Percentiles rank a stretch among this genome's conserved stretches.
phyloP scores from a whole-genome alignment of 2,797 vertebrate genomes.

The Acrossocheilus fasciatus region DNA sequence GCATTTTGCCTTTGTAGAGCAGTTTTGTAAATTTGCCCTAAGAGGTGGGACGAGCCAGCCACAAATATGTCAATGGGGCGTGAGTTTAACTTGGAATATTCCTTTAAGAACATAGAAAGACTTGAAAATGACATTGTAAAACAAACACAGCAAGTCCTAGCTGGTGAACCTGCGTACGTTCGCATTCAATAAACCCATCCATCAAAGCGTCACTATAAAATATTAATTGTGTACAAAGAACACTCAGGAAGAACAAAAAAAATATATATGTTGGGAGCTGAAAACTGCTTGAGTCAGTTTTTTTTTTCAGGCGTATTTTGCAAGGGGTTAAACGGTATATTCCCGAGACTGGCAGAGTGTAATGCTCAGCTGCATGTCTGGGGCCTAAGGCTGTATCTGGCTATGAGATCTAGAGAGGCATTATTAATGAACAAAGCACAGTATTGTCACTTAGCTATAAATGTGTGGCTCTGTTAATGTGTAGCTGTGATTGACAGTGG shows the following conservation, averaged over 20 bases:
- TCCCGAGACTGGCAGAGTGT: slow-evolving; percentile 62
- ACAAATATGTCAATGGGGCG: slow-evolving; percentile 22
- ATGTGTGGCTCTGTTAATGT: slow-evolving; percentile 81
- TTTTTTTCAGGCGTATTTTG: slow-evolving; percentile 19
- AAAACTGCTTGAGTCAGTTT: neutral
- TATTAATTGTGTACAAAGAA: slow-evolving; percentile 9
- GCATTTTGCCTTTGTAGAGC: neutral
- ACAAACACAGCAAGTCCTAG: slow-evolving; percentile 30
- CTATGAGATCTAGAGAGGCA: slow-evolving; percentile 63
- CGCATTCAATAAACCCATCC: slow-evolving; percentile 13
- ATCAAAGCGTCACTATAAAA: neutral
- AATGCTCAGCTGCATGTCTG: slow-evolving; percentile 54
- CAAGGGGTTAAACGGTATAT: slow-evolving; percentile 49
- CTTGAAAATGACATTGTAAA: slow-evolving; percentile 8
- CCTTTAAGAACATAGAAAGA: neutral
- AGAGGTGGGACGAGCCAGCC: neutral
- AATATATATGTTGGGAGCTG: neutral
- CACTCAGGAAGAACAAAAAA: neutral
- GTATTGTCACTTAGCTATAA: slow-evolving; percentile 80
- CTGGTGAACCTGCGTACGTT: neutral
- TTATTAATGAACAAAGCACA: slow-evolving; percentile 73
- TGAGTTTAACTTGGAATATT: slow-evolving; percentile 20
- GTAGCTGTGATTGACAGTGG: slow-evolving; percentile 75
- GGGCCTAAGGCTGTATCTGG: slow-evolving; percentile 69
- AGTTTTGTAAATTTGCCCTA: neutral